A percentile compares a stretch with the other conserved stretches of the same genome.
These are phyloP conservation scores for Patella pellucida DNA, from an alignment of 2,888 invertebrate genomes.

Conservation along the genomic window DNA sequence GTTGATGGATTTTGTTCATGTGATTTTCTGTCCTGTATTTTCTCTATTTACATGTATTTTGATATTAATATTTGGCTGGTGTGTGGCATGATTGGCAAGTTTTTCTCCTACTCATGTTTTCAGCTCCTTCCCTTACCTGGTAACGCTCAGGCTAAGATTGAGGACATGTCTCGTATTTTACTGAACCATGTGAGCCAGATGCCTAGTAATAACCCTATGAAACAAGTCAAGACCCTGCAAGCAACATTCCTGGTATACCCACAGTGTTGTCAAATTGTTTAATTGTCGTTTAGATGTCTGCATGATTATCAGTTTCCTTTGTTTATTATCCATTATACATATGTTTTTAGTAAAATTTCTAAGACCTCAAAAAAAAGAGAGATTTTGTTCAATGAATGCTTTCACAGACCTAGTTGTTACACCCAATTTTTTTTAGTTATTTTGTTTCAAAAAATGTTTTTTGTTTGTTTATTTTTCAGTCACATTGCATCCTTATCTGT, in stretches of 20 bases:
- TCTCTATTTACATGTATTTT: too few relatives aligned
- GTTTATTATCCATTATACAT: too few relatives aligned
- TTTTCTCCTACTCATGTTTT: constrained; percentile 32
- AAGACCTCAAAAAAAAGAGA: too few relatives aligned
- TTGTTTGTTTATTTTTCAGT: neutral
- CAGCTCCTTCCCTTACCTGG: constrained; percentile 68
- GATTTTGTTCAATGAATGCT: neutral
- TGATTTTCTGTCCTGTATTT: too few relatives aligned
- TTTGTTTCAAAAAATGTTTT: neutral
- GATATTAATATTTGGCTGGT: neutral
- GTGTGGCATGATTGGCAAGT: neutral
- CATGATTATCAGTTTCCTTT: too few relatives aligned
- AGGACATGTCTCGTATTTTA: constrained; percentile 96
- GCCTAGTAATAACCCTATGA: constrained; percentile 65
- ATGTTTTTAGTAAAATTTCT: too few relatives aligned
- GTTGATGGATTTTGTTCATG: too few relatives aligned
- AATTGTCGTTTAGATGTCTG: too few relatives aligned
- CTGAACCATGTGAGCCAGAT: constrained; percentile 75
- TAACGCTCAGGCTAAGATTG: constrained; percentile 88
- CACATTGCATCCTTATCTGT: neutral
- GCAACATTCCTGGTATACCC: constrained; percentile 42
- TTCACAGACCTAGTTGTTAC: neutral
- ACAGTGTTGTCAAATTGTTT: constrained; percentile 9
- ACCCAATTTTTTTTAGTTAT: neutral
- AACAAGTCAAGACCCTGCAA: constrained; percentile 56